Evolutionary conservation across 2,113 vertebrate genomes (phyloP).

Genomic region (Vireo altiloquus): DNA sequence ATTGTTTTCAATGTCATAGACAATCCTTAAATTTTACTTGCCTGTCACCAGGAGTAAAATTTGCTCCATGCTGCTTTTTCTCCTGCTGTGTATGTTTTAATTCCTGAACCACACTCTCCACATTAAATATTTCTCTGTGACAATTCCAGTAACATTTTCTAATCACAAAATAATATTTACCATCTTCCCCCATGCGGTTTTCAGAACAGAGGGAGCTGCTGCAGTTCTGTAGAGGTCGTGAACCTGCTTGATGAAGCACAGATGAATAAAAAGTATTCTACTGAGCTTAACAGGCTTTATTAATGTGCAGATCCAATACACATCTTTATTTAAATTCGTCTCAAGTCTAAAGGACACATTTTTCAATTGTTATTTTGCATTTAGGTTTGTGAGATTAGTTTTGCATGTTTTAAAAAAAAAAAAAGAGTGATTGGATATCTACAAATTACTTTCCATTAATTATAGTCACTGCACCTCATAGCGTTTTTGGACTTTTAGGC

Average conservation of each 20-base stretch:
- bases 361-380: slow-evolving; percentile 75
- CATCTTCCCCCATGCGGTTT: slow-evolving; percentile 56
- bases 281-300: slow-evolving; percentile 71
- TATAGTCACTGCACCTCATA: slow-evolving; percentile 32
- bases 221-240: slow-evolving; percentile 66
- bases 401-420: background rate
- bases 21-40: slow-evolving; percentile 22
- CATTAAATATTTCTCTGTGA: slow-evolving; percentile 63
- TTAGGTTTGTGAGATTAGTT: slow-evolving; percentile 70
- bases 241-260: slow-evolving; percentile 77
- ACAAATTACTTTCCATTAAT: slow-evolving; percentile 69
- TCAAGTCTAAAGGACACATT: slow-evolving; percentile 69
- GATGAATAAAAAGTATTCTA: slow-evolving; percentile 75
- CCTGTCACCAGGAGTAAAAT: slow-evolving; percentile 22
- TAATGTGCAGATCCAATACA: slow-evolving; percentile 67
- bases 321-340: slow-evolving; percentile 75
- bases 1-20: background rate
- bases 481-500: background rate
- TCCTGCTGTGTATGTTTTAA: slow-evolving; percentile 53
- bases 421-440: slow-evolving; percentile 47
- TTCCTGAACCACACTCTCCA: slow-evolving; percentile 51
- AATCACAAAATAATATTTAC: slow-evolving; percentile 76
- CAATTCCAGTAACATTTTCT: slow-evolving; percentile 76
- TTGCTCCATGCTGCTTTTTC: slow-evolving; percentile 23
- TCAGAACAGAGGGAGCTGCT: slow-evolving; percentile 69